Percentiles rank a stretch among this genome's conserved stretches.
Conservation (phyloP, 2,797 vertebrate species). For the Caiman crocodilus region DNA sequence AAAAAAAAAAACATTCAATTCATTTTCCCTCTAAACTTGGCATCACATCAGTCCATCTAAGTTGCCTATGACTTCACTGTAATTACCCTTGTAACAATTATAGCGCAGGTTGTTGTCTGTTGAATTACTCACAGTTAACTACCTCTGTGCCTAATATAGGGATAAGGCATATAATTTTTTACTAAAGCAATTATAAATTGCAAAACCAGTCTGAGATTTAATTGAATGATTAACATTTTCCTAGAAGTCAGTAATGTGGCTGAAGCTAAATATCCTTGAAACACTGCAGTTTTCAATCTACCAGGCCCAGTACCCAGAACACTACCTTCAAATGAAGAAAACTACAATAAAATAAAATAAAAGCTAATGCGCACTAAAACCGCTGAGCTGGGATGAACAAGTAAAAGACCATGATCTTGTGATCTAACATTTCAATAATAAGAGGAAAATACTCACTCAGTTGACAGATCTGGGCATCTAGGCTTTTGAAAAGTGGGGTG, state of each 20-base stretch:
- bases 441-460: neutral
- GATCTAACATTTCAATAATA: slow-evolving; percentile 39
- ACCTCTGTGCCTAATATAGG: neutral
- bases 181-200: neutral
- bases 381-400: neutral
- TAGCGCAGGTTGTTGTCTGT: neutral
- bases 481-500: no score
- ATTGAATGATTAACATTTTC: neutral
- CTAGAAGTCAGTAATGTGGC: neutral
- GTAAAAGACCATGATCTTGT: neutral
- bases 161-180: neutral
- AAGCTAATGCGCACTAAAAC: neutral
- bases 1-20: neutral
- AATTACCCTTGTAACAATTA: slow-evolving; percentile 21
- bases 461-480: no score
- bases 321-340: neutral
- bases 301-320: neutral
- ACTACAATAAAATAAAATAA: neutral
- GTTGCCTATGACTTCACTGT: neutral
- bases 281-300: neutral
- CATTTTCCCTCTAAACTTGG: neutral
- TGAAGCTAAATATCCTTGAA: slow-evolving; percentile 23
- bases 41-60: neutral
- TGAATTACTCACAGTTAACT: neutral
- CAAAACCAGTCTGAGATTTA: neutral